Base-by-base conservation (phyloP, 2,113 vertebrate species). In the Dermatemys mawii region DNA sequence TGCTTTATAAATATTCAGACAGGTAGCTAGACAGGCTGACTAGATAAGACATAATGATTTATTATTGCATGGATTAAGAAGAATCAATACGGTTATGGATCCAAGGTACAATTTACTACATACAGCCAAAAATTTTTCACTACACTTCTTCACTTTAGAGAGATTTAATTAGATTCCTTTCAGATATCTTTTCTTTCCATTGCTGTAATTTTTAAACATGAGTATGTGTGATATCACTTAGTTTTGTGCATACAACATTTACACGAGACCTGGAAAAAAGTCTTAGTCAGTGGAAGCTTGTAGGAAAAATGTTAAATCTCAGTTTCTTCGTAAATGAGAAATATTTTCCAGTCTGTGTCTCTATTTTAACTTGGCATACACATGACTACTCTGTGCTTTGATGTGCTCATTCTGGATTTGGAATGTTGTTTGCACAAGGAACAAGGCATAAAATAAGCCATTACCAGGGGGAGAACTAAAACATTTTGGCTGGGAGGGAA, bases 291-390 rank as follows among this genome's bases (percentile, higher is more conserved):
- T 93, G 83, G 53, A 93, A 84, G 92, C 79, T 92, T 95, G 82
- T 60, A 92, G 80, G 53, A 97, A 96, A 97, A 95, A 96, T 96
- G 96, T 94, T 96, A 97, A 97, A 93, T 96, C 96, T 96, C 97
- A 96, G 91, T 97, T 97, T 97, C 93, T 96, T 95, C 93, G 95
- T 91, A 94, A 96, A 96, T 97, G 96, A 93, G 89, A 96, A 96
- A 97, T 95, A 96, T 96, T 97, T 97, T 97, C 96, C 96, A 97
- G 94, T 96, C 93, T 95, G 96, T 91, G 93, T 86, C 92, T 96
- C 81, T 95, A 94, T 92, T 95, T 93, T 90, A 75, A 96, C 91
- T 95, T 97, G 96, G 93, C 95, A 96, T 53, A 78, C 26, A 46
- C 84, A 93, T 90, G 96, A 86, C 88, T 90, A 83, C 94, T 94